Base-by-base conservation (phyloP, 2,797 vertebrate genomes). In the Sylvilagus floridanus region DNA sequence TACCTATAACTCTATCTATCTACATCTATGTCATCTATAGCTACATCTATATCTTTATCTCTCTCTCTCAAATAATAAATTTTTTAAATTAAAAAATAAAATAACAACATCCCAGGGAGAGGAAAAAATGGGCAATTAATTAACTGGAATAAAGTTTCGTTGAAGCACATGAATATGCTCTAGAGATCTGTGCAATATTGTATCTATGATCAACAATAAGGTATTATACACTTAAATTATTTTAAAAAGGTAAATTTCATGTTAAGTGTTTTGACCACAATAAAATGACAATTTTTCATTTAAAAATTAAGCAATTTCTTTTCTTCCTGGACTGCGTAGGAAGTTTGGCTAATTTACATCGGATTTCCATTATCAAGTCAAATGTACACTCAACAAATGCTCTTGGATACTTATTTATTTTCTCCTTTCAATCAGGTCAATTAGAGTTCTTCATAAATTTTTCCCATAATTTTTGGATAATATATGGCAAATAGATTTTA, bases 251-350 rank as follows among this genome's bases (percentile, higher is more conserved):
- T 60, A 24, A 5, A 28, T 57, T 22, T 35, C 16, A 42, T 37
- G 47, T 52, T 77, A 17, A 60, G 35, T 26, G 9, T 35, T 81
- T 32, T 54, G 60, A 35, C 8, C 35, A 84, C 10, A 66, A 79
- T 30, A 78, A 52, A 32, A 26, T 21, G 28, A 32, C 1, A 32
- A 42, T 72, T 68, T 75, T 66, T 50, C 57, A 35, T 78, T 30
- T 47, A n/a, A 94, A 90, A 28, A 91, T n/a, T 62, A 37, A 93
- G 3, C 3, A 42, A 37, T 21, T 32, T 57, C 42, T 93, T 93
- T 89, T 14, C 22, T 66, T 87, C 22, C 32, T 94, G 32, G 16
- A 76, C 17, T 69, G 12, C 47, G 84, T 62, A 76, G 72, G 54
- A 83, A 42, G 28, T 7, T 2, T 65, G 71, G n/a, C 16, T 91